Evolutionary conservation across 2,797 vertebrate genomes (phyloP).

Genomic region (Rhynchonycteris naso): DNA sequence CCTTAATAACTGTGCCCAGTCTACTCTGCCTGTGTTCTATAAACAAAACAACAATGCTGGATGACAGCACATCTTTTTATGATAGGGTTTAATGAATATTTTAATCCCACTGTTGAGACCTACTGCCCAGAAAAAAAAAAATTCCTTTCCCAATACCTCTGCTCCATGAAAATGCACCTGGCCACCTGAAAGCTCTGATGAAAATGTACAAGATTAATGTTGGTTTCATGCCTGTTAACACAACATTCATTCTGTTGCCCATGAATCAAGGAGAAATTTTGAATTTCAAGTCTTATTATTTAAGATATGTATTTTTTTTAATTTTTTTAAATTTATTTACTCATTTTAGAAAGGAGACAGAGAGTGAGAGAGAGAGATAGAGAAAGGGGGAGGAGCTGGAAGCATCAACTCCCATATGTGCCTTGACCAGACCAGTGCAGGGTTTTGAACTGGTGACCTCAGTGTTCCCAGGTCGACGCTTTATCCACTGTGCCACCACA

Average conservation of each 20-base stretch:
- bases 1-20: neutral
- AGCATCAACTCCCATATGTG: no score
- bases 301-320: no score
- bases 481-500: no score
- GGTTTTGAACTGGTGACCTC: no score
- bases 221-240: neutral
- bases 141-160: neutral
- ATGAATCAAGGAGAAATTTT: neutral
- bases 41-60: neutral
- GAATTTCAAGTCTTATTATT: neutral
- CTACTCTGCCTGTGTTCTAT: neutral
- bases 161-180: neutral
- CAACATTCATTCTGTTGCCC: neutral
- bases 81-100: neutral
- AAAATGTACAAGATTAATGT: neutral
- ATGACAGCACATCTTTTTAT: neutral
- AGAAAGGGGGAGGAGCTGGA: no score
- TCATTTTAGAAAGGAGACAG: no score
- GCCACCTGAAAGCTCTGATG: neutral
- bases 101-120: neutral
- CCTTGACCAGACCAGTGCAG: no score
- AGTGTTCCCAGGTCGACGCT: no score
- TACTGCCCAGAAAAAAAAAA: neutral
- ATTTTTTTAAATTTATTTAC: no score
- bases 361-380: no score